Conservation (phyloP, 2,888 invertebrate species). For the Lamproptera curius region DNA sequence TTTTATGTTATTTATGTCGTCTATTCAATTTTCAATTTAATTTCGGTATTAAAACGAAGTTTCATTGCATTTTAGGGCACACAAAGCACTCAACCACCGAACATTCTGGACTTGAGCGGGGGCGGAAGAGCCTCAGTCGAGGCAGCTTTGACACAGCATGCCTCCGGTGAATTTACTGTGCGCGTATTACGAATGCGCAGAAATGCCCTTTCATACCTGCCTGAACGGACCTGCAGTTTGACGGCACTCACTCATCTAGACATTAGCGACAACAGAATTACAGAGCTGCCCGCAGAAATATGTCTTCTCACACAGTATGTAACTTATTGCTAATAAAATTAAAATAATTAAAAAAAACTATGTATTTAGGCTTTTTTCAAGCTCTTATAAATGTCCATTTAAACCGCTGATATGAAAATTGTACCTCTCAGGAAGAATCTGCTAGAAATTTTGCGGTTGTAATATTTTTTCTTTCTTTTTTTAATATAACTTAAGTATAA, state of each 20-base stretch:
- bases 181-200: conserved; percentile 52
- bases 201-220: conserved; percentile 80
- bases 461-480: no score
- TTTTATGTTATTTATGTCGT: conserved; percentile 4
- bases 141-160: conserved; percentile 54
- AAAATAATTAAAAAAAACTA: no score
- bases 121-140: conserved; percentile 55
- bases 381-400: no score
- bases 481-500: no score
- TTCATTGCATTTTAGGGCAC: conserved; percentile 64
- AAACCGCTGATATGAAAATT: no score
- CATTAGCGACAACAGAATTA: conserved; percentile 82
- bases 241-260: conserved; percentile 81
- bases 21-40: no score
- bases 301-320: conserved; percentile 68
- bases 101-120: conserved; percentile 61
- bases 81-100: conserved; percentile 67
- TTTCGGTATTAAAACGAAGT: no score
- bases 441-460: no score
- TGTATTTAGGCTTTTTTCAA: no score
- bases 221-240: conserved; percentile 78
- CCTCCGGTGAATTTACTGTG: conserved; percentile 53
- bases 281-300: conserved; percentile 81
- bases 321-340: no score
- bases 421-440: no score